phyloP scores from a whole-genome alignment of 2,113 vertebrate genomes.

The Ciconia stormi region DNA sequence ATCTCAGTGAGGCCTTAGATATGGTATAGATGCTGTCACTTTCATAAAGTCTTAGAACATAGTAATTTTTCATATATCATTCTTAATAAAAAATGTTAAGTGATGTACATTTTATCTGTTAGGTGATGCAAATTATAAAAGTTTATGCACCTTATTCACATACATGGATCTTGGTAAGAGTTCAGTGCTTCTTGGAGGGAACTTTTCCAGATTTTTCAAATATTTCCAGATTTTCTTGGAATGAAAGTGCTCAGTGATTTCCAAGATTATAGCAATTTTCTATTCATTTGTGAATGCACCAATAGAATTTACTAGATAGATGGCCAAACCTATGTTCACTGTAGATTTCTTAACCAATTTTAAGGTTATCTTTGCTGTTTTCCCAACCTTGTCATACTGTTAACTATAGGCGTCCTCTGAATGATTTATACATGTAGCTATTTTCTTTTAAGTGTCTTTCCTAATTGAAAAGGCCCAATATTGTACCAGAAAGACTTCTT shows the following conservation, averaged over 20 bases:
- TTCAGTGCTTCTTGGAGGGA: background rate
- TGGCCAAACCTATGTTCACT: background rate
- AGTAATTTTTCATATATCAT: background rate
- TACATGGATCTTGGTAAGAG: background rate
- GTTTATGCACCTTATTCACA: background rate
- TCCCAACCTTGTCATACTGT: rapidly evolving
- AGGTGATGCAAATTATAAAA: background rate
- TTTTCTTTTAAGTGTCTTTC: background rate
- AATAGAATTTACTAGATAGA: background rate
- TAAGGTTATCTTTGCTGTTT: background rate
- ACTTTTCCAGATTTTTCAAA: background rate
- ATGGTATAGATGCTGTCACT: background rate
- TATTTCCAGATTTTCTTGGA: background rate
- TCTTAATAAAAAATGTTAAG: background rate
- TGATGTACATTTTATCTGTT: background rate
- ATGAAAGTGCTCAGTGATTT: background rate
- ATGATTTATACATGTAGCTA: background rate
- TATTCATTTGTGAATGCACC: background rate
- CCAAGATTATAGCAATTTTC: background rate
- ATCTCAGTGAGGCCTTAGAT: background rate
- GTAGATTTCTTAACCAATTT: background rate
- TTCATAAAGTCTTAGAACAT: background rate
- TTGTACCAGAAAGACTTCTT: background rate
- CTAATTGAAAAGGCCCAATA: background rate
- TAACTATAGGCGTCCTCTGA: background rate